Evolutionary conservation across 2,888 invertebrate genomes (phyloP).

Genomic region (Amphipyra tragopoginis): DNA sequence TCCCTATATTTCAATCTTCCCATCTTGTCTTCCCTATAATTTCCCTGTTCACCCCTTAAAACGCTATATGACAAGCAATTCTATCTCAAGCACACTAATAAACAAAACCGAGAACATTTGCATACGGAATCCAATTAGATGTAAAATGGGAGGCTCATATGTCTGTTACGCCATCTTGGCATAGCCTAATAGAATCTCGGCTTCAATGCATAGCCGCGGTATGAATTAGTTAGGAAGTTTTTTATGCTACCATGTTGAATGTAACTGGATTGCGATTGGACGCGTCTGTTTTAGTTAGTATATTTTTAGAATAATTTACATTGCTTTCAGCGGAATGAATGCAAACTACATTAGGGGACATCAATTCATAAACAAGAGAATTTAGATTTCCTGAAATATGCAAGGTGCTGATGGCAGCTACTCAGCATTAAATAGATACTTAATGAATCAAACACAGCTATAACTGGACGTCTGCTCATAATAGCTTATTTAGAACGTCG

Average conservation of each 20-base stretch:
- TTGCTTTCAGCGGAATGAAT: too few species aligned
- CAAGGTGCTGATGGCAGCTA: too few species aligned
- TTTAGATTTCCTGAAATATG: too few species aligned
- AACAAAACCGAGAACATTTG: conserved; percentile 42
- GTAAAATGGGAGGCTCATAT: conserved; percentile 16
- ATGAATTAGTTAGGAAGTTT: conserved; percentile 28
- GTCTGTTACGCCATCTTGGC: conserved; percentile 25
- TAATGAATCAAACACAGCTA: too few species aligned
- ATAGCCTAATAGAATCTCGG: conserved; percentile 9
- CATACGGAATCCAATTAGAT: conserved; percentile 53
- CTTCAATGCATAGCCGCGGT: conserved; percentile 10
- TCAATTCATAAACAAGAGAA: too few species aligned
- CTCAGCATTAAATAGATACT: too few species aligned
- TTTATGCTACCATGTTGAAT: conserved; percentile 1
- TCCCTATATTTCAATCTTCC: not conserved
- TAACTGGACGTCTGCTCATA: too few species aligned
- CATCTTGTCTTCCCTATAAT: conserved; percentile 9
- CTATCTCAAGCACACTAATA: conserved; percentile 26
- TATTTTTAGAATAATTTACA: too few species aligned
- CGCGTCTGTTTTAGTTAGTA: not conserved
- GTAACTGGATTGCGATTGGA: not conserved
- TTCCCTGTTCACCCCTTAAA: conserved; percentile 1
- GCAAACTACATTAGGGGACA: too few species aligned
- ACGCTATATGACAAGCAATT: conserved; percentile 16
- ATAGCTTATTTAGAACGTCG: too few species aligned